Base-by-base conservation (phyloP, 2,888 invertebrate species). In the Diplazon laetatorius region DNA sequence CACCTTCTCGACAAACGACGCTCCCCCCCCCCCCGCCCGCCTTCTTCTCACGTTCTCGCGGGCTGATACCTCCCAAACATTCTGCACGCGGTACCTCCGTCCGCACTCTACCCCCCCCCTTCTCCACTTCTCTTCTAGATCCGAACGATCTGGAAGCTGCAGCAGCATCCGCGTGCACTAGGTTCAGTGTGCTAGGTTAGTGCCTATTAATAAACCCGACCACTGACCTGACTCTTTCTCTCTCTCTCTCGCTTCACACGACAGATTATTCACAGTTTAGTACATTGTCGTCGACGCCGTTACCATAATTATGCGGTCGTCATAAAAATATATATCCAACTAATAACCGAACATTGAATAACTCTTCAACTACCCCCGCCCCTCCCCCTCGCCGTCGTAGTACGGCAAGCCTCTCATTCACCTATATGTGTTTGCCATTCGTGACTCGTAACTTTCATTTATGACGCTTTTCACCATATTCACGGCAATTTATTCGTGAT, bases 221-320 rank as follows among this genome's bases (percentile, higher is more conserved):
- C 78, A 78, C 78, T 78, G 78, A 78, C 78, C 78, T 75, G 78
- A 66, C 78, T 71, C n/a, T n/a, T n/a, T n/a, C n/a, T n/a, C n/a
- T n/a, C n/a, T n/a, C n/a, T n/a, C n/a, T n/a, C 60, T 71, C 60
- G 55, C 46, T 37, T 39, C 20, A 71, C 62, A 63, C 37, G n/a
- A 14, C n/a, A n/a, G 30, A 20, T 10, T 57, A 46, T 39, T 22
- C 44, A n/a, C 35, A 52, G 35, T 50, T 52, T 16, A 39, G 25
- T 55, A 59, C 37, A 68, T 46, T 25, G 20, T 25, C n/a, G n/a
- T n/a, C 42, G 25, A 18, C 44, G 46, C 57, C 55, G 42, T 68
- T 35, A 48, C 12, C 35, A 39, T 52, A 66, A 44, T 62, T 35
- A 14, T 16, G 50, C 60, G 60, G 50, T 37, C 39, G 46, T 39